phyloP scores from a whole-genome alignment of 2,888 invertebrate genomes.

The Colostygia pectinataria region DNA sequence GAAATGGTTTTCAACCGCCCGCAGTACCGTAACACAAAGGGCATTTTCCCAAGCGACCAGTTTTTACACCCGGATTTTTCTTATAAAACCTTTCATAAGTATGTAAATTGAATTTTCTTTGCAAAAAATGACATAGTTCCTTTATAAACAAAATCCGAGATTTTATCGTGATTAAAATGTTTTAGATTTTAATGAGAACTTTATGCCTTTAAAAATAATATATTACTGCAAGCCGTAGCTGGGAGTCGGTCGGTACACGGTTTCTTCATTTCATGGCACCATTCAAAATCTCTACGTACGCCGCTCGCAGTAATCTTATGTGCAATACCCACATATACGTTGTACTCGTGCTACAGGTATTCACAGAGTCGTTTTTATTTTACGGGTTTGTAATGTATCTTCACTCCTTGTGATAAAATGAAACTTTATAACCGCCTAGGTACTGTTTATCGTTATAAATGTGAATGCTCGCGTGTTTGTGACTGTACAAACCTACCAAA shows the following conservation, averaged over 20 bases:
- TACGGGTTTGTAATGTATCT: slow-evolving; percentile 59
- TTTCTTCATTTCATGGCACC: slow-evolving; percentile 58
- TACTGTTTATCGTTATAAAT: slow-evolving; percentile 19
- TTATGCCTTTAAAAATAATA: slow-evolving; percentile 49
- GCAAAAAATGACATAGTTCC: slow-evolving; percentile 47
- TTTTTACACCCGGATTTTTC: slow-evolving; percentile 54
- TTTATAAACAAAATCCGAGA: slow-evolving; percentile 50
- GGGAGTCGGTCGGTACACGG: slow-evolving; percentile 46
- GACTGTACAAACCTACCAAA: slow-evolving; percentile 1
- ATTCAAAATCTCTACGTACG: slow-evolving; percentile 59
- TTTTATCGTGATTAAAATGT: slow-evolving; percentile 40
- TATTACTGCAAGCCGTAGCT: slow-evolving; percentile 53
- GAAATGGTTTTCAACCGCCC: slow-evolving; percentile 38
- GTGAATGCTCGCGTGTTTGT: slow-evolving; percentile 18
- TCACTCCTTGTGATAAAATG: slow-evolving; percentile 30
- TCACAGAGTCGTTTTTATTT: slow-evolving; percentile 57
- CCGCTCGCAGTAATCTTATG: slow-evolving; percentile 23
- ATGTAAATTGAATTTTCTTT: slow-evolving; percentile 65
- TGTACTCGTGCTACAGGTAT: slow-evolving; percentile 3
- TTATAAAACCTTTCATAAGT: slow-evolving; percentile 61
- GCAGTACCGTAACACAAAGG: slow-evolving; percentile 42
- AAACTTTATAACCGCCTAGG: slow-evolving; percentile 30
- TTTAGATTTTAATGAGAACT: slow-evolving; percentile 56
- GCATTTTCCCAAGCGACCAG: slow-evolving; percentile 48
- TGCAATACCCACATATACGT: slow-evolving; percentile 13